These are phyloP conservation scores for Myotis planiceps DNA, from an alignment of 2,797 vertebrate species.

Conservation along the genomic window DNA sequence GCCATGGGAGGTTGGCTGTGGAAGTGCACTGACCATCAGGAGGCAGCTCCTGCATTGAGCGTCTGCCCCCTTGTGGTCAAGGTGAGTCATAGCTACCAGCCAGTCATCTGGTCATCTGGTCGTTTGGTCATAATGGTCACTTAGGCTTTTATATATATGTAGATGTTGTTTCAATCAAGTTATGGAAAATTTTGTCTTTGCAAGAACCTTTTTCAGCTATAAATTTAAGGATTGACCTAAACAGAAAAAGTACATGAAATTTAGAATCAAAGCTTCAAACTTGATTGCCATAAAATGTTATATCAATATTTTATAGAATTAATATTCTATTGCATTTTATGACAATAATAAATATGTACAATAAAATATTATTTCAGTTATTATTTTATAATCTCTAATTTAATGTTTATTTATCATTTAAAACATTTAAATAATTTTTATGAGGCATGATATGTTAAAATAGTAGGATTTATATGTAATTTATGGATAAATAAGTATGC, in stretches of 20 bases:
- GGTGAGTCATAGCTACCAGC: no score
- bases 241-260: neutral
- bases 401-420: neutral
- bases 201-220: neutral
- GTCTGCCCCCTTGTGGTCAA: no score
- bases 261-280: neutral
- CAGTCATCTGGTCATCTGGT: no score
- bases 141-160: no score
- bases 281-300: constrained; percentile 8
- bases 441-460: neutral
- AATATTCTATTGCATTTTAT: neutral
- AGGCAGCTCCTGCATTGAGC: no score
- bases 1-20: no score
- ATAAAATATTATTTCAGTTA: constrained; percentile 27
- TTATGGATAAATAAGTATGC: neutral
- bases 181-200: constrained; percentile 1
- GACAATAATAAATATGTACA: neutral
- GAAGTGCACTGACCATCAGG: no score
- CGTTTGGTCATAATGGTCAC: no score
- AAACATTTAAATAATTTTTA: neutral
- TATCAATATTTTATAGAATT: neutral
- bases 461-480: neutral
- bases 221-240: neutral
- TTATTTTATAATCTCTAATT: neutral
- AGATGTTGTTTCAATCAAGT: neutral